These are phyloP conservation scores for Mamestra brassicae DNA, from an alignment of 2,888 invertebrate species.

Conservation along the genomic window DNA sequence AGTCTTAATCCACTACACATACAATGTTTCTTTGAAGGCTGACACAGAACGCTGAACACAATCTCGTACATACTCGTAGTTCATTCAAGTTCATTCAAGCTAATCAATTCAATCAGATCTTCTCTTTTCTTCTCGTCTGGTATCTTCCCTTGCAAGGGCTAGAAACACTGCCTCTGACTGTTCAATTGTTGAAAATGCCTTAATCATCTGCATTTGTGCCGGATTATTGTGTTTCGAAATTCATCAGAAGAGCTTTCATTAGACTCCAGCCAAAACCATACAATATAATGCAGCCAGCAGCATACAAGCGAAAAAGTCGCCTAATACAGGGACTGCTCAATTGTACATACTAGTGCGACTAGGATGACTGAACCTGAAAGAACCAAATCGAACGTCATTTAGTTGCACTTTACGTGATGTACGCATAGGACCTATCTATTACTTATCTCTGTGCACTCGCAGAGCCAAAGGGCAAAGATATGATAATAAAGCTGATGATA, in stretches of 20 bases:
- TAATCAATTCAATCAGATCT: neutral
- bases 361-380: neutral
- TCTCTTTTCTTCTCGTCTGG: neutral
- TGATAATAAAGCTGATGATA: slow-evolving; percentile 36
- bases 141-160: neutral
- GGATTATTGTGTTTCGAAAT: neutral
- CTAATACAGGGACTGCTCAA: neutral
- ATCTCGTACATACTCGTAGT: slow-evolving; percentile 6
- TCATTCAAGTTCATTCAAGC: slow-evolving; percentile 18
- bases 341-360: neutral
- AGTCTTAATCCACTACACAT: slow-evolving; percentile 37
- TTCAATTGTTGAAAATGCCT: neutral
- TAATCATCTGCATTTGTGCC: neutral
- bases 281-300: neutral
- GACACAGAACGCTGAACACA: slow-evolving; percentile 11
- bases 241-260: neutral
- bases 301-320: too few species aligned
- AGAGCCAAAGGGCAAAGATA: slow-evolving; percentile 37
- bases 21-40: slow-evolving; percentile 13
- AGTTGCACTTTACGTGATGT: slow-evolving; percentile 11
- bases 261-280: neutral
- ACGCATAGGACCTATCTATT: slow-evolving; percentile 7
- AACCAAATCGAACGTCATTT: neutral
- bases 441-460: slow-evolving; percentile 25
- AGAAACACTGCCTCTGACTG: neutral